These are phyloP conservation scores for Takifugu bimaculatus DNA, from an alignment of 2,113 vertebrate genomes.

Conservation along the genomic window DNA sequence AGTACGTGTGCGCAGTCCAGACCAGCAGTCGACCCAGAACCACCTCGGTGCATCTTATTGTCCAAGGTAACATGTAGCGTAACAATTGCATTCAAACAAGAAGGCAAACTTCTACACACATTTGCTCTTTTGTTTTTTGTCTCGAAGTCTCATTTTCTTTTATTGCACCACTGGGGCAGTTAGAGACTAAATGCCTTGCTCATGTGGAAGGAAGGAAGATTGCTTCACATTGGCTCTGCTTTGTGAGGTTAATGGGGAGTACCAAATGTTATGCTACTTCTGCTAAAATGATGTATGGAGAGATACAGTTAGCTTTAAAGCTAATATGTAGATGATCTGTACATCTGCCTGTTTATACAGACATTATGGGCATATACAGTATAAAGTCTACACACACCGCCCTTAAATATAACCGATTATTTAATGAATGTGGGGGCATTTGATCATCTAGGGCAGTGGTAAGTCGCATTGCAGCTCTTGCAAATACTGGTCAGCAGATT, in stretches of 20 bases:
- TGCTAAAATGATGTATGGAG: constrained; percentile 26
- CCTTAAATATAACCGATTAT: no score
- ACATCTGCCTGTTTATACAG: background rate
- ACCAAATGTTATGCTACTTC: constrained; percentile 41
- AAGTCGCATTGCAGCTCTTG: no score
- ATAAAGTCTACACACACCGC: no score
- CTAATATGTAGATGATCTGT: background rate
- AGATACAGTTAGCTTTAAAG: constrained; percentile 12
- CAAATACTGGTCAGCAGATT: no score
- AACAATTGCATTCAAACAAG: no score
- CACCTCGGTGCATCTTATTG: constrained; percentile 88
- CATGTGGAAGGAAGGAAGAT: constrained; percentile 27
- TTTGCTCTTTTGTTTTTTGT: constrained; percentile 7
- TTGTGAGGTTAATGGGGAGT: constrained; percentile 39
- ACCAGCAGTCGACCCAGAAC: constrained; percentile 93
- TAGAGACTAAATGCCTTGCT: constrained; percentile 54
- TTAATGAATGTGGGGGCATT: background rate
- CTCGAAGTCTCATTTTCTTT: constrained; percentile 35
- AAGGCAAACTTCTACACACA: background rate
- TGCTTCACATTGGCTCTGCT: constrained; percentile 11
- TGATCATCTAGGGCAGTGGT: background rate
- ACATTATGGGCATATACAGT: no score
- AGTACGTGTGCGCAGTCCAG: constrained; percentile 94
- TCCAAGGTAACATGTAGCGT: constrained; percentile 82
- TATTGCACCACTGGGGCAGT: constrained; percentile 44